Percentiles rank a stretch among this genome's conserved stretches.
Evolutionary conservation across 2,113 vertebrate genomes (phyloP).

Genomic region (Alouatta palliata): DNA sequence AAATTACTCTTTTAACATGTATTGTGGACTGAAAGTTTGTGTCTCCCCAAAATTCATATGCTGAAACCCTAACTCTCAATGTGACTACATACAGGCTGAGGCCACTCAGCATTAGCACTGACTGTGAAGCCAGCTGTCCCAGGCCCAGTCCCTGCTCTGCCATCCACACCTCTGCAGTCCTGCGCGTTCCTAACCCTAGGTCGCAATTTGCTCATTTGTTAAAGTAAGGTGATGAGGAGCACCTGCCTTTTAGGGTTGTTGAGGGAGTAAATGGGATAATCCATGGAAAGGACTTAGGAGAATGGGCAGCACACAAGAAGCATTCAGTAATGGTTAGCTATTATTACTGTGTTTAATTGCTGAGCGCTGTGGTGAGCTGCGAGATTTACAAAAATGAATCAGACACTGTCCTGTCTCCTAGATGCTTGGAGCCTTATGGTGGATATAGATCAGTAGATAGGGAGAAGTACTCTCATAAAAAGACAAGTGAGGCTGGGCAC

Average conservation of each 20-base stretch:
- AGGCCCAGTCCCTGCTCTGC: fast-evolving
- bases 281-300: fast-evolving
- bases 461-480: background rate
- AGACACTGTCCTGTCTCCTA: background rate
- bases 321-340: background rate
- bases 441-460: background rate
- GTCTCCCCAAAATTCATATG: background rate
- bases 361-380: background rate
- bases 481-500: no score
- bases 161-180: fast-evolving
- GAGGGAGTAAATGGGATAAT: no score
- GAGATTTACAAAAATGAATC: background rate
- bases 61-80: no score
- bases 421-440: fast-evolving
- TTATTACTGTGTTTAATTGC: background rate
- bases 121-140: background rate
- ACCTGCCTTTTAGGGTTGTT: background rate
- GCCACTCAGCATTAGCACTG: fast-evolving
- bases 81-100: background rate
- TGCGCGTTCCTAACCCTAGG: fast-evolving
- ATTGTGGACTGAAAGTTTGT: background rate
- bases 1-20: background rate
- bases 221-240: background rate
- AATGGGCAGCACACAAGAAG: fast-evolving
- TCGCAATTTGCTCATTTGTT: background rate